Percentiles rank a stretch among this genome's conserved stretches.
phyloP scores from a whole-genome alignment of 92 coral and sea anemone species.

The Pocillopora meandrina region DNA sequence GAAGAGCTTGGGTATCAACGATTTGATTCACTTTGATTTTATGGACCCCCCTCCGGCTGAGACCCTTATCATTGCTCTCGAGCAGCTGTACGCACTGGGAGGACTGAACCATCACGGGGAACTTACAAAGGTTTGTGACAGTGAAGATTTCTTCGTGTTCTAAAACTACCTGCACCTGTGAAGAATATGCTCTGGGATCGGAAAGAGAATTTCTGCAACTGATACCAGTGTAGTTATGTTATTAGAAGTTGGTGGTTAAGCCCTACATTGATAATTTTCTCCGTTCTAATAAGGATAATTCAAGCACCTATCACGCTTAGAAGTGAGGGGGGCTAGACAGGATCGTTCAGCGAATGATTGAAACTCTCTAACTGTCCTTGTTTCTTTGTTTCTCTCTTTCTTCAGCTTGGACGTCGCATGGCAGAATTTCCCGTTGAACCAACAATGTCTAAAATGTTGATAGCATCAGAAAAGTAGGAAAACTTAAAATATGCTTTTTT shows the following conservation, averaged over 20 bases:
- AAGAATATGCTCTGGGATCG: too few relatives aligned
- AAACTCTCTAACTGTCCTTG: not conserved
- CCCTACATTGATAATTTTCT: too few relatives aligned
- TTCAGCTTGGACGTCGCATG: constrained; percentile 98
- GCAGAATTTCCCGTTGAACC: constrained; percentile 99
- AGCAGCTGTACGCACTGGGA: constrained; percentile 96
- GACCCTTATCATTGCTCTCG: constrained; percentile 90
- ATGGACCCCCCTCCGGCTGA: constrained; percentile 99
- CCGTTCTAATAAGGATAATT: not conserved
- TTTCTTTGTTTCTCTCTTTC: not conserved
- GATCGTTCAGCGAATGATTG: not conserved
- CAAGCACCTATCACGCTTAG: too few relatives aligned
- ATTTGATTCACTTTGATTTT: constrained; percentile 96
- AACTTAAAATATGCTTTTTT: not conserved
- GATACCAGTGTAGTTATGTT: not conserved
- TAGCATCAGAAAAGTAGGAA: constrained; percentile 93
- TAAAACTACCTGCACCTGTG: too few relatives aligned
- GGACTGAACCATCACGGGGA: constrained; percentile 98
- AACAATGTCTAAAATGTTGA: constrained; percentile 94
- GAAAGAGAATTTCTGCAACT: too few relatives aligned
- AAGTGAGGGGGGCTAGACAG: not conserved
- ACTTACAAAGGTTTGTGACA: constrained; percentile 79
- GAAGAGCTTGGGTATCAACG: constrained; percentile 96
- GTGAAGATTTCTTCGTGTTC: not conserved
- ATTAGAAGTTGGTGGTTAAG: too few relatives aligned